Percentiles rank a stretch among this genome's conserved stretches.
Evolutionary conservation across 2,888 invertebrate genomes (phyloP).

Genomic region (Synanthedon andrenaeformis): DNA sequence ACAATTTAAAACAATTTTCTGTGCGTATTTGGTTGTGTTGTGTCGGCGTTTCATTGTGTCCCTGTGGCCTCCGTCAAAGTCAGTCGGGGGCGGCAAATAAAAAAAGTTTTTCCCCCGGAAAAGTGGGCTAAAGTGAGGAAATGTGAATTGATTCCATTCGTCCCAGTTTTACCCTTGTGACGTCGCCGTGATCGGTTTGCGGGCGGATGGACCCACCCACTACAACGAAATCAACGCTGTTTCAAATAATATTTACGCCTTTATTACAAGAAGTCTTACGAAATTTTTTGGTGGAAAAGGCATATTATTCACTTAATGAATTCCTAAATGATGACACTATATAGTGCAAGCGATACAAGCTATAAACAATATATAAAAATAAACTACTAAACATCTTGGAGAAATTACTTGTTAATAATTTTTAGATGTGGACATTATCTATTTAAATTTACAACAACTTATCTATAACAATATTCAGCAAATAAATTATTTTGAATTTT

Average conservation of each 20-base stretch:
- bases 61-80: slow-evolving; percentile 44
- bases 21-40: slow-evolving; percentile 23
- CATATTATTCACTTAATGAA: too few species aligned
- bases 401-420: too few species aligned
- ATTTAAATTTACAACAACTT: too few species aligned
- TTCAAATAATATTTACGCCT: slow-evolving; percentile 2
- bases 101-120: slow-evolving; percentile 30
- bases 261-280: background rate
- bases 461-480: too few species aligned
- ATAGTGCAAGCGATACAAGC: too few species aligned
- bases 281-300: too few species aligned
- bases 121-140: slow-evolving; percentile 25
- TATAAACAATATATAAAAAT: too few species aligned
- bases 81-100: slow-evolving; percentile 41
- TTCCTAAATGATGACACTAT: too few species aligned
- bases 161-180: slow-evolving; percentile 3
- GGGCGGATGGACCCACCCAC: background rate
- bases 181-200: slow-evolving; percentile 6
- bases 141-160: slow-evolving; percentile 34
- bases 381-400: too few species aligned
- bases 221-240: slow-evolving; percentile 5
- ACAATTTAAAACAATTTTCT: background rate
- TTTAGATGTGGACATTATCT: too few species aligned
- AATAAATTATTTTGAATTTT: too few species aligned
- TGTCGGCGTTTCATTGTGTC: slow-evolving; percentile 3